Evolutionary conservation across 2,113 vertebrate genomes (phyloP).

Genomic region (Atrichornis clamosus): DNA sequence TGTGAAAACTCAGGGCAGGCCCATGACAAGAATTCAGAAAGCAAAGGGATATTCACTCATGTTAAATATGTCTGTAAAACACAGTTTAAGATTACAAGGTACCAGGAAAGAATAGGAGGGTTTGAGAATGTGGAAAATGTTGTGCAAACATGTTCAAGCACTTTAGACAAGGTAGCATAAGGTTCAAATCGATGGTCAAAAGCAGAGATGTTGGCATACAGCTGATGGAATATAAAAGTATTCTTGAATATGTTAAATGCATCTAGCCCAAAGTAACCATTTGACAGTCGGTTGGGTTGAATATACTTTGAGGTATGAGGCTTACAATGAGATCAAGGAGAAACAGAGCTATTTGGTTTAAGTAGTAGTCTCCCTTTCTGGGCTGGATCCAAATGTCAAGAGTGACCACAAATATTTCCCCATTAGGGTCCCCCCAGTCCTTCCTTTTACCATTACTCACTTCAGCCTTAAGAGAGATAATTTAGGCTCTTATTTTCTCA

Average conservation of each 20-base stretch:
- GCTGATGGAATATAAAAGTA: neutral
- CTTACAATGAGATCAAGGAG: neutral
- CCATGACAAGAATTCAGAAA: constrained; percentile 5
- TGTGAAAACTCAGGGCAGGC: constrained; percentile 47
- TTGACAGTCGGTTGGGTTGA: neutral
- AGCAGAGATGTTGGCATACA: neutral
- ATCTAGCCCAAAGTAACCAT: neutral
- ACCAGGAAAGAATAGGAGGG: neutral
- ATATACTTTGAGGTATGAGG: neutral
- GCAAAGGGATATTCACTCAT: neutral
- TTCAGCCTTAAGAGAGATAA: neutral
- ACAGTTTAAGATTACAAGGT: neutral
- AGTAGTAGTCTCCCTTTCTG: neutral
- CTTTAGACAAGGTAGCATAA: neutral
- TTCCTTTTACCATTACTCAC: neutral
- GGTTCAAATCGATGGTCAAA: neutral
- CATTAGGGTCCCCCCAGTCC: neutral
- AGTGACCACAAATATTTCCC: neutral
- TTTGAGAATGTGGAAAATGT: neutral
- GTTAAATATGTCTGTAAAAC: neutral
- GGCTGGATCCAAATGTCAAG: neutral
- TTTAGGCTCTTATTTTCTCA: neutral
- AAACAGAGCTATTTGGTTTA: neutral
- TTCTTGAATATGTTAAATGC: neutral
- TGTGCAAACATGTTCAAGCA: neutral